Evolutionary conservation across 2,888 invertebrate genomes (phyloP), one percentile per base, ranked within the genome.

Genomic region (Dexiosoma caninum): DNA sequence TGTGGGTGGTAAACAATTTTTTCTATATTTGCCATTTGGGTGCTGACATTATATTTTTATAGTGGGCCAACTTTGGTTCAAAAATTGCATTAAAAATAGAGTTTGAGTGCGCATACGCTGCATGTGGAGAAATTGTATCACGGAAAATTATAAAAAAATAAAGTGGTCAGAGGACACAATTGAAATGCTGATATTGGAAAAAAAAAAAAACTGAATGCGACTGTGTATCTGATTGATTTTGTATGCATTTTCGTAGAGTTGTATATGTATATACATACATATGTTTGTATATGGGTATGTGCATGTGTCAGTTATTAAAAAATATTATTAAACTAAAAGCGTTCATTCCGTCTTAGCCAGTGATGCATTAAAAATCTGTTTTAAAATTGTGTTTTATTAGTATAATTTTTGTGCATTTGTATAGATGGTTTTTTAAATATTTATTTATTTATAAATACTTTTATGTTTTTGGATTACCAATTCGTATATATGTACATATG

Each of bases 21-120:
- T 59, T 66, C 53, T 66, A 35, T 59, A 32, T 46, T 23, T 59
- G 27, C 16, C 57, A 14, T 57, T 37, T 57, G 37, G 9, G 37
- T 4, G 57, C 14, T 8, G 12, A 44, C n/a, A 46, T 35, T 57
- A 55, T 49, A 67, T 78, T 75, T 79, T 67, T 69, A 72, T 70
- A 44, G 70, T 49, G 62, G 70, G 62, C 62, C 62, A 27, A 67
- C 2, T n/a, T 35, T 55, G 70, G 62, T 55, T 77, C 40, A 23
- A 42, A 37, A n/a, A 62, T 69, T 69, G 46, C 21, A 49, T 40
- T 44, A 57, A 66, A 71, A 42, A 12, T 35, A 70, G 78, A 67
- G 81, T 82, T 55, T 78, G 81, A 82, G 79, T 79, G 72, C 74
- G 79, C 79, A 79, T 75, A 79, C 79, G 79, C 79, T 79, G 74